phyloP scores from a whole-genome alignment of 1,140 invertebrate genomes.

The Holcopasites calliopsidis region DNA sequence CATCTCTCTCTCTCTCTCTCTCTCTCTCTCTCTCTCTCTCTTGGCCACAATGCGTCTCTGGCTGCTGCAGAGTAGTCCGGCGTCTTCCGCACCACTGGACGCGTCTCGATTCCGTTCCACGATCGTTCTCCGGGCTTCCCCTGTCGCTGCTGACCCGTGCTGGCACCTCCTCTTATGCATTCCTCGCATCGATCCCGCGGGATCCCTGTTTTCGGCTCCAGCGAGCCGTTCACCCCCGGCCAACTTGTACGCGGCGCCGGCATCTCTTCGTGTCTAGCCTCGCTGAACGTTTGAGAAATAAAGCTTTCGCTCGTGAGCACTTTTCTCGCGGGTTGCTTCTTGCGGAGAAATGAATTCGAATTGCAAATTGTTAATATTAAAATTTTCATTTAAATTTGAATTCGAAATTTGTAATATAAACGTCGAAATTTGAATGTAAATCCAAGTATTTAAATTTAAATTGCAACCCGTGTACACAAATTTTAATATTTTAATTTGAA shows the following conservation, averaged over 20 bases:
- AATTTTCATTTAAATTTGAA: too few relatives aligned
- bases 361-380: too few relatives aligned
- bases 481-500: too few relatives aligned
- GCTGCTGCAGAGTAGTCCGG: neutral
- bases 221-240: neutral
- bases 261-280: neutral
- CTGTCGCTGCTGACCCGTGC: neutral
- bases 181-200: slow-evolving; percentile 16
- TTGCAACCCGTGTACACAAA: too few relatives aligned
- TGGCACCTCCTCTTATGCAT: slow-evolving; percentile 7
- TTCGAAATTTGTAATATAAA: too few relatives aligned
- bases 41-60: neutral
- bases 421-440: too few relatives aligned
- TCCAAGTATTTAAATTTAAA: too few relatives aligned
- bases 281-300: neutral
- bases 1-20: too few relatives aligned
- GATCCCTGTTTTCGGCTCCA: slow-evolving; percentile 6
- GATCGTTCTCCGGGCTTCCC: slow-evolving; percentile 25
- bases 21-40: neutral
- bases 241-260: neutral
- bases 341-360: too few relatives aligned
- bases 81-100: slow-evolving; percentile 25
- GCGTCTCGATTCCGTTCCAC: slow-evolving; percentile 19
- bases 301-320: neutral
- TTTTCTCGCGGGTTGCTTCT: too few relatives aligned